A percentile compares a stretch with the other conserved stretches of the same genome.
Conservation (phyloP, 2,113 vertebrate species). For the Diphyllodes magnificus region DNA sequence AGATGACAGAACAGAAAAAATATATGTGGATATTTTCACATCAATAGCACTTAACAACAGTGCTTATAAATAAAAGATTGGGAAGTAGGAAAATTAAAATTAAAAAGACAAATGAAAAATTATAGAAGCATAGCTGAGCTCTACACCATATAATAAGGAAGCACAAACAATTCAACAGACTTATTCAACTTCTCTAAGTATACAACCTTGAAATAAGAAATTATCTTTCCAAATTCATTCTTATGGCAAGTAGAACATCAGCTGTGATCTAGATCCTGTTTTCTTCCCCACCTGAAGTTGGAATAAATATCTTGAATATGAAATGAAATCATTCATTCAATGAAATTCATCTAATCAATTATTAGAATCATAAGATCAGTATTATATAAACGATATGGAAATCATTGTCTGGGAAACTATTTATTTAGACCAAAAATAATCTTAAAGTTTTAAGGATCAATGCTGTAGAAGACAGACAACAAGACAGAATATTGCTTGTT, state of each 20-base stretch:
- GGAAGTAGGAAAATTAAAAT: background rate
- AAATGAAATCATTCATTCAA: background rate
- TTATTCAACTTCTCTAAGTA: background rate
- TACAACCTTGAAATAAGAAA: background rate
- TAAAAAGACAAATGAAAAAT: background rate
- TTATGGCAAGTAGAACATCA: background rate
- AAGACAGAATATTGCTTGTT: background rate
- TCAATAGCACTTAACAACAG: background rate
- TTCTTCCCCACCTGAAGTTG: background rate
- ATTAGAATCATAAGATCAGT: background rate
- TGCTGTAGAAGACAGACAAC: background rate
- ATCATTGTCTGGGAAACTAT: background rate
- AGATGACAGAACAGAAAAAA: background rate
- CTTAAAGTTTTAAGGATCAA: background rate
- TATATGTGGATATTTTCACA: background rate
- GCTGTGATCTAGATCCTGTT: background rate
- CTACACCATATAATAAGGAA: background rate
- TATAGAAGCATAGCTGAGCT: background rate
- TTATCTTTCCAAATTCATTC: background rate
- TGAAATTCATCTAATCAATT: background rate
- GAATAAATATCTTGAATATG: background rate
- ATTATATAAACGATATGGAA: background rate
- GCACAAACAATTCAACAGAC: background rate
- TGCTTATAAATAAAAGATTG: background rate
- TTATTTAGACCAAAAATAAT: background rate